Conservation (phyloP, 2,797 vertebrate genomes). For the Cacajao melanocephalus region DNA sequence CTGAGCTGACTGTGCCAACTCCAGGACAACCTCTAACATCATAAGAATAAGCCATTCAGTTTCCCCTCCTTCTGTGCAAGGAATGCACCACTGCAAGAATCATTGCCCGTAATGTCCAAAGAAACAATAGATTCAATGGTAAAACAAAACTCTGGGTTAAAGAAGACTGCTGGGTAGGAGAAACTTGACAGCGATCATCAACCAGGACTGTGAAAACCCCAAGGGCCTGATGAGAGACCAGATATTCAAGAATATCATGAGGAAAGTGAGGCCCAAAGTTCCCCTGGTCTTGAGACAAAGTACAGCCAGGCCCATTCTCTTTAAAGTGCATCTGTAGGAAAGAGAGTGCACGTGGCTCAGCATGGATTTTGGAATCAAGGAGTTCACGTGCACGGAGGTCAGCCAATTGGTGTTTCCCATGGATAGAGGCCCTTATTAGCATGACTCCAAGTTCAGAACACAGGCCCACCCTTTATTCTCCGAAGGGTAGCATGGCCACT, state of each 20-base stretch:
- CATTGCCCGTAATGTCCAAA: conserved; percentile 86
- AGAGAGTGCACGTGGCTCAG: not conserved
- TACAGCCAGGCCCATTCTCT: not conserved
- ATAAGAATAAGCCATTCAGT: not conserved
- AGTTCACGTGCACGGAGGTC: not conserved
- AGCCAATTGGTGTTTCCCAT: not conserved
- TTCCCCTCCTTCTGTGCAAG: conserved; percentile 78
- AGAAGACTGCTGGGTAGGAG: conserved; percentile 87
- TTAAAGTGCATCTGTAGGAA: not conserved
- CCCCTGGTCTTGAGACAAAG: not conserved
- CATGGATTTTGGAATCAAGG: not conserved
- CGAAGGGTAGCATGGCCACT: not conserved
- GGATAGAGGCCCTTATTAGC: not conserved
- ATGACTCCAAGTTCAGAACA: not conserved
- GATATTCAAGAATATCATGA: conserved; percentile 88
- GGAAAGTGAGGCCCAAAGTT: conserved; percentile 37
- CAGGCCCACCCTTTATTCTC: not conserved
- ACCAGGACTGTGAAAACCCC: conserved; percentile 89
- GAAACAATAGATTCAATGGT: conserved; percentile 87
- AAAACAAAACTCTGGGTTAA: conserved; percentile 91
- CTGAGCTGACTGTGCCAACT: not conserved
- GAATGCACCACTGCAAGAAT: conserved; percentile 91
- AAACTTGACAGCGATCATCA: conserved; percentile 90
- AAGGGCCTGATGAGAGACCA: conserved; percentile 91
- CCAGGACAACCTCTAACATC: not conserved